Base-by-base conservation (phyloP, 2,113 vertebrate species). In the Tyrannus savana region DNA sequence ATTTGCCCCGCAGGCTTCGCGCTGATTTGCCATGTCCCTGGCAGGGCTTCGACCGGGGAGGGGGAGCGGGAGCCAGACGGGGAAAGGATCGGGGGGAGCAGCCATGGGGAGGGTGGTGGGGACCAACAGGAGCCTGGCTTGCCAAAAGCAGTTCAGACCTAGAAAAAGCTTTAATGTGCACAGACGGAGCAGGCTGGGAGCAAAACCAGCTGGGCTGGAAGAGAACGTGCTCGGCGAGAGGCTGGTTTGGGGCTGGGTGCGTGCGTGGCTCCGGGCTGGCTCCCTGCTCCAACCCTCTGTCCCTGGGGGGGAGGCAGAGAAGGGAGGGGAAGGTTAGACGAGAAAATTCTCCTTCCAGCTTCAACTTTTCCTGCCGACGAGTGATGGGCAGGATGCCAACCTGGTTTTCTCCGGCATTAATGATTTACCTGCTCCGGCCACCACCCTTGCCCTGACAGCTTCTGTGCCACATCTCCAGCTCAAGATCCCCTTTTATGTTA, bases 141-240 rank as follows among this genome's bases (percentile, higher is more conserved):
- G 92, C 94, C 94, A 88, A 97, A 97, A 97, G 96, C 95, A 62
- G 93, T 94, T 94, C 96, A 94, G 76, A 86, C 73, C 93, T 64
- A 89, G 97, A 78, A 92, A 95, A 94, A 73, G 73, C 95, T 79
- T 90, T 91, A 86, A 88, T 86, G 88, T 58, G 84, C 95, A 94
- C 96, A 96, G 96, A 95, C 95, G 93, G 94, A 95, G 95, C 95
- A 96, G 96, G 96, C 95, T 96, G 92, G 76, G 92, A 92, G 94
- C 89, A 64, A 95, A 96, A 95, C 94, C 96, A 96, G 95, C 96
- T 91, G 94, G 96, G 96, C 89, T 90, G 89, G 92, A 68, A 93
- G 69, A 60, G 86, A 96, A 89, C 68, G 74, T 91, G 94, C 94
- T 84, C 46, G 10, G 80, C 21, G 13, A 91, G 89, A 80, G 89